Evolutionary conservation across 2,113 vertebrate genomes (phyloP).

Genomic region (Nesoenas mayeri): DNA sequence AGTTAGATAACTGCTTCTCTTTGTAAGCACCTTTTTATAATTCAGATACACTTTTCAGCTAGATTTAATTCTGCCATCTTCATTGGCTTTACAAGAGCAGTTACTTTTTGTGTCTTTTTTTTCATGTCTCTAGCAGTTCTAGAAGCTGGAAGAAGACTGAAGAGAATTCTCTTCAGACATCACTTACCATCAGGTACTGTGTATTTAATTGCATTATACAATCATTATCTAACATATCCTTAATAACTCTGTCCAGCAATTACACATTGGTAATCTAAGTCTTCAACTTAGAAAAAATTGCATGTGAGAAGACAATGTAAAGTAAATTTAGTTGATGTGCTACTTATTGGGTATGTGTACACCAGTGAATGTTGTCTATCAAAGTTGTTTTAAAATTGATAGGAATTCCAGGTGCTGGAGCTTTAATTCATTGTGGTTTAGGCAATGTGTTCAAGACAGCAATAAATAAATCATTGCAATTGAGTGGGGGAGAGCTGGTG

Average conservation of each 20-base stretch:
- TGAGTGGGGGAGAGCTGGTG: background rate
- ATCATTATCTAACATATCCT: background rate
- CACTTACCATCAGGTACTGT: background rate
- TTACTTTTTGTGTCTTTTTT: background rate
- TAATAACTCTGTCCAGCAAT: background rate
- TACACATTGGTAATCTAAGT: background rate
- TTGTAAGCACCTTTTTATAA: constrained; percentile 4
- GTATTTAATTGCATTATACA: background rate
- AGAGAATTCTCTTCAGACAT: background rate
- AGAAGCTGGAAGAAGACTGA: background rate
- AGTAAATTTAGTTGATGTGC: background rate
- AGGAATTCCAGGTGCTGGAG: background rate
- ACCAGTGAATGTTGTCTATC: background rate
- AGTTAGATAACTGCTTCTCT: background rate
- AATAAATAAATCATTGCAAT: background rate
- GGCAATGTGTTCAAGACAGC: background rate
- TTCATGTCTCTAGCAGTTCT: background rate
- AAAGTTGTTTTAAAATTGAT: background rate
- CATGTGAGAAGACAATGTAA: background rate
- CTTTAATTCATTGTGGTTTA: background rate
- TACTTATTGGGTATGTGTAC: background rate
- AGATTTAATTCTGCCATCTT: background rate
- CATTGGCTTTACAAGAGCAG: background rate
- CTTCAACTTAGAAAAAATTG: background rate
- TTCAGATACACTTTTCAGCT: background rate